Evolutionary conservation across 2,113 vertebrate species (phyloP).

Genomic region (Typhlomys cinereus): DNA sequence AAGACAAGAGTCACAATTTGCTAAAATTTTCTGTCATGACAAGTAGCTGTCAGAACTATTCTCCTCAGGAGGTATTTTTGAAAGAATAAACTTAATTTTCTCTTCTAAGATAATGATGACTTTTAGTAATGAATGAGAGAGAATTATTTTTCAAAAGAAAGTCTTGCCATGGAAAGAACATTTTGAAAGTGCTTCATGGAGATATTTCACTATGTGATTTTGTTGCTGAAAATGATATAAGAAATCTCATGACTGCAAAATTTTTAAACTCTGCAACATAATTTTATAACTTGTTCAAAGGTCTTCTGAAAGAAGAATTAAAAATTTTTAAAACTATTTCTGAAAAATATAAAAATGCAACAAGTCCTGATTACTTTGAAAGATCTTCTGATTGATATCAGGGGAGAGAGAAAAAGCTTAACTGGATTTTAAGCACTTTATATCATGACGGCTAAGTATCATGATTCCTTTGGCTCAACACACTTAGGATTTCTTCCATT

Average conservation of each 20-base stretch:
- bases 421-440: background rate
- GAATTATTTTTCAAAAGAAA: conserved; percentile 32
- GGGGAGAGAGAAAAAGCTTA: background rate
- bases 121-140: conserved; percentile 48
- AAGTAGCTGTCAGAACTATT: conserved; percentile 64
- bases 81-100: conserved; percentile 65
- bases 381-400: conserved; percentile 11
- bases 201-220: conserved; percentile 28
- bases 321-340: conserved; percentile 28
- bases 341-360: conserved; percentile 1
- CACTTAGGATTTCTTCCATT: conserved; percentile 38
- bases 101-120: conserved; percentile 50
- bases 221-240: conserved; percentile 36
- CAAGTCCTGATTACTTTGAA: conserved; percentile 28
- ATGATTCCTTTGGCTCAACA: background rate
- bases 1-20: conserved; percentile 50
- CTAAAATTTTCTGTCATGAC: conserved; percentile 55
- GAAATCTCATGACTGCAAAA: background rate
- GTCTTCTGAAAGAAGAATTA: conserved; percentile 33
- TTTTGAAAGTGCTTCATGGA: conserved; percentile 23
- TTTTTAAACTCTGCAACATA: background rate
- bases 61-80: conserved; percentile 35
- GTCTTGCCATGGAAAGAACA: conserved; percentile 6
- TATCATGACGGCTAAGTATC: background rate
- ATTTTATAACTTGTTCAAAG: conserved; percentile 41